Percentiles rank a stretch among this genome's conserved stretches.
Conservation (phyloP, 2,797 vertebrate species). For the Petrocephalus sullivani region DNA sequence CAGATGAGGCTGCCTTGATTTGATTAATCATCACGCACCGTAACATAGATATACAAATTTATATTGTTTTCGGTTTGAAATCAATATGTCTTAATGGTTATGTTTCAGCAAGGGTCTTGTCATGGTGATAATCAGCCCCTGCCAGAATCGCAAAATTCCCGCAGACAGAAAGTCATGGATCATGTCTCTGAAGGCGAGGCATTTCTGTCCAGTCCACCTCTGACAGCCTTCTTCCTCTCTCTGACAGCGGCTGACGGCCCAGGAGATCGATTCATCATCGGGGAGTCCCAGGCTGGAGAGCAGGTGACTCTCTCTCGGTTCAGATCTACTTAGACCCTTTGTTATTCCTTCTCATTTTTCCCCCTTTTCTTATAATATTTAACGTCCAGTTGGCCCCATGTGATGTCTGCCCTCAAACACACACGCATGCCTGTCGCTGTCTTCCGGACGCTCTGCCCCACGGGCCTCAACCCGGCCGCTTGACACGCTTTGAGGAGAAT, state of each 20-base stretch:
- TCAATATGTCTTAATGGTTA: not conserved
- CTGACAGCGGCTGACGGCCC: slow-evolving; percentile 89
- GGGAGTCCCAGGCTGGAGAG: slow-evolving; percentile 95
- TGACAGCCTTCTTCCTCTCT: not conserved
- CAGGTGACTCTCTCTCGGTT: slow-evolving; percentile 69
- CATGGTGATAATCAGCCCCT: not conserved
- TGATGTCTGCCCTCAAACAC: not conserved
- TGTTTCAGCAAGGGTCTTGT: not conserved
- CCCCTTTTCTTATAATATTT: not conserved
- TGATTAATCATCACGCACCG: not conserved
- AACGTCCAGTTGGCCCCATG: not conserved
- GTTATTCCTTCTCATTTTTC: not conserved
- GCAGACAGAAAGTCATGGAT: not conserved
- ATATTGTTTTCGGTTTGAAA: not conserved
- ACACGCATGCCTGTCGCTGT: not conserved
- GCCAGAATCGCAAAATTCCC: not conserved
- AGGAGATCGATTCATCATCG: slow-evolving; percentile 96
- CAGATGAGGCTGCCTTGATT: not conserved
- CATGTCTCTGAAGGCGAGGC: not conserved
- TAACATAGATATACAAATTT: not conserved
- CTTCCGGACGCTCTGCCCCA: not conserved
- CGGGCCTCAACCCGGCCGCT: not conserved
- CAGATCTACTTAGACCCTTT: not conserved
- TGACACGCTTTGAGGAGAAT: not conserved
- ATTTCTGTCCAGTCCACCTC: not conserved